phyloP scores from a whole-genome alignment of 2,113 vertebrate species.

The Syrrhaptes paradoxus region DNA sequence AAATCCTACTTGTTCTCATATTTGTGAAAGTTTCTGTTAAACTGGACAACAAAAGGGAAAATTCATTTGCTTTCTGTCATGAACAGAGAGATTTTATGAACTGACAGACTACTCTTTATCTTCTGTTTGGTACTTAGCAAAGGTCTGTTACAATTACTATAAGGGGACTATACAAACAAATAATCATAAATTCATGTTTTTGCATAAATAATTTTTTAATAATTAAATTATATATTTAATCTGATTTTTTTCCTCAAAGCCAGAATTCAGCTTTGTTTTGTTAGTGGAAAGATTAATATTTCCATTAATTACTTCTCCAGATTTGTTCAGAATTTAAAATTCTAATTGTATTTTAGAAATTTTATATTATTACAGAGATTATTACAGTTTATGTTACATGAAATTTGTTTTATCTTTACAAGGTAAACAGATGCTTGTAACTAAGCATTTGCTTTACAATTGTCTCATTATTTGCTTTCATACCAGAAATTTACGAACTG shows the following conservation, averaged over 20 bases:
- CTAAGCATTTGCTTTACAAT: not conserved
- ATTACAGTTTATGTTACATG: not conserved
- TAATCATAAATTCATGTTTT: rapidly evolving
- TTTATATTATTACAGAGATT: not conserved
- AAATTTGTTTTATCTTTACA: not conserved
- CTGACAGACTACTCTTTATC: not conserved
- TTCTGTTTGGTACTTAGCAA: not conserved
- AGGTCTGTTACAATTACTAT: not conserved
- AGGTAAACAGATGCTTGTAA: not conserved
- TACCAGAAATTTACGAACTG: not conserved
- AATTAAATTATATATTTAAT: not conserved
- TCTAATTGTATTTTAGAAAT: not conserved
- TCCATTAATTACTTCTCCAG: not conserved
- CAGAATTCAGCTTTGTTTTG: not conserved
- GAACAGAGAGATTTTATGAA: not conserved
- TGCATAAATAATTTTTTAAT: not conserved
- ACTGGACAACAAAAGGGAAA: not conserved
- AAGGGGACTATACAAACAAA: not conserved
- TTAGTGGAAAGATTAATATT: not conserved
- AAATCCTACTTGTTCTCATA: not conserved
- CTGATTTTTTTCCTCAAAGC: not conserved
- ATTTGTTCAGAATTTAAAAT: not conserved
- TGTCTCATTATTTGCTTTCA: not conserved
- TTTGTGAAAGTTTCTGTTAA: not conserved
- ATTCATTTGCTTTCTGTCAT: not conserved